Conservation (phyloP, 2,797 vertebrate species). For the Hirundo rustica region DNA sequence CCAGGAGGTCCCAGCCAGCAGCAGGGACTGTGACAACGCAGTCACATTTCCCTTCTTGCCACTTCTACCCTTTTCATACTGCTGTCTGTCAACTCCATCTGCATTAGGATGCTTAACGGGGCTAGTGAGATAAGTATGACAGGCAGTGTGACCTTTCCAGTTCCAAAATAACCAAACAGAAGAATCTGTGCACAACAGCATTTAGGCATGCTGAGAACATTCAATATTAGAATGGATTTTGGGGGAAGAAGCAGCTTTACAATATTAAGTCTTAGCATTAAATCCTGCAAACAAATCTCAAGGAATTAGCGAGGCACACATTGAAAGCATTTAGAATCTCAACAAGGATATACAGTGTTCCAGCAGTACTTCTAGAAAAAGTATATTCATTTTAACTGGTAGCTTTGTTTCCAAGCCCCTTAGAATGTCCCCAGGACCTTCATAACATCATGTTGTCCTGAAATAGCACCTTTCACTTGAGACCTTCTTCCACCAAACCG, state of each 20-base stretch:
- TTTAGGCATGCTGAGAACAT: conserved; percentile 9
- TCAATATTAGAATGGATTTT: not conserved
- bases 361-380: not conserved
- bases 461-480: not conserved
- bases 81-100: conserved; percentile 67
- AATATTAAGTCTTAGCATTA: not conserved
- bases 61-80: conserved; percentile 58
- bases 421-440: not conserved
- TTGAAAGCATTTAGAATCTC: not conserved
- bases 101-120: conserved; percentile 52
- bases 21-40: not conserved
- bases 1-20: not conserved
- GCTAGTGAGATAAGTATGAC: conserved; percentile 57
- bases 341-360: not conserved
- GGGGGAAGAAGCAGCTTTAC: not conserved
- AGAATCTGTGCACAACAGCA: not conserved
- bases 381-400: not conserved
- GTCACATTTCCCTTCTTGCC: conserved; percentile 41
- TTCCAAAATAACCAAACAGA: conserved; percentile 42
- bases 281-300: not conserved
- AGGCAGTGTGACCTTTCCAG: conserved; percentile 64
- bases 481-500: not conserved
- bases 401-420: not conserved
- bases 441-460: not conserved
- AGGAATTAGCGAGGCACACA: not conserved